Percentiles rank a stretch among this genome's conserved stretches.
Conservation (phyloP, 1,140 invertebrate genomes). For the Diploscapter pachys region DNA sequence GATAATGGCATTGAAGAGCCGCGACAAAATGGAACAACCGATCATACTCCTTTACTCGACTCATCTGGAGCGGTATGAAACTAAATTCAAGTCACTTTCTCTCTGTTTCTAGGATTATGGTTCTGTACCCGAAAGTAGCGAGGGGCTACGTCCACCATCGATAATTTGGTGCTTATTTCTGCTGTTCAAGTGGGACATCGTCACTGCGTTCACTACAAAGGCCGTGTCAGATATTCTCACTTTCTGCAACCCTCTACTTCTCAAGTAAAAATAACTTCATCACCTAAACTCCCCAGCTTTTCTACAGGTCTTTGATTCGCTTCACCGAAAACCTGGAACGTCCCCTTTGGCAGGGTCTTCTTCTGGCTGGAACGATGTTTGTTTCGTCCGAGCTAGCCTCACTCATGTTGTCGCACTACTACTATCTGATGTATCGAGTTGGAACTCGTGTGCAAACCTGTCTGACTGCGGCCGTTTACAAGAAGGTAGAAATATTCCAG, state of each 20-base stretch:
- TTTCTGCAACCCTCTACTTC: slow-evolving; percentile 47
- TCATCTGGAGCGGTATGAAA: neutral
- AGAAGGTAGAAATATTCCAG: slow-evolving; percentile 33
- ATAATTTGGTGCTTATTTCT: slow-evolving; percentile 42
- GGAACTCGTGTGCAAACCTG: slow-evolving; percentile 41
- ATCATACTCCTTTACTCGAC: neutral
- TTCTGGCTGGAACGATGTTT: slow-evolving; percentile 44
- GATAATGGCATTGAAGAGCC: slow-evolving; percentile 5
- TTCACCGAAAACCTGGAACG: slow-evolving; percentile 45
- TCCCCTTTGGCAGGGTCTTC: slow-evolving; percentile 46
- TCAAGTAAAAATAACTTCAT: slow-evolving; percentile 26
- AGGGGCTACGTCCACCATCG: slow-evolving; percentile 29
- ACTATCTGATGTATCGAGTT: slow-evolving; percentile 46
- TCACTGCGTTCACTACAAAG: slow-evolving; percentile 32
- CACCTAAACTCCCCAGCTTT: neutral
- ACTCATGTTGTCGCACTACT: slow-evolving; percentile 43
- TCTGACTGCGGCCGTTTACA: slow-evolving; percentile 46
- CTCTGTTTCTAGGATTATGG: slow-evolving; percentile 2
- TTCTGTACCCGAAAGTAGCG: neutral
- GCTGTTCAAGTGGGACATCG: slow-evolving; percentile 31
- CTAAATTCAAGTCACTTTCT: too few species aligned
- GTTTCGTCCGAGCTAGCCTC: slow-evolving; percentile 40
- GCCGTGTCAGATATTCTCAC: slow-evolving; percentile 44
- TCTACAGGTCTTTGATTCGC: slow-evolving; percentile 36
- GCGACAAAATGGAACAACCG: neutral